Conservation (phyloP, 2,113 vertebrate genomes). For the Tympanuchus pallidicinctus region DNA sequence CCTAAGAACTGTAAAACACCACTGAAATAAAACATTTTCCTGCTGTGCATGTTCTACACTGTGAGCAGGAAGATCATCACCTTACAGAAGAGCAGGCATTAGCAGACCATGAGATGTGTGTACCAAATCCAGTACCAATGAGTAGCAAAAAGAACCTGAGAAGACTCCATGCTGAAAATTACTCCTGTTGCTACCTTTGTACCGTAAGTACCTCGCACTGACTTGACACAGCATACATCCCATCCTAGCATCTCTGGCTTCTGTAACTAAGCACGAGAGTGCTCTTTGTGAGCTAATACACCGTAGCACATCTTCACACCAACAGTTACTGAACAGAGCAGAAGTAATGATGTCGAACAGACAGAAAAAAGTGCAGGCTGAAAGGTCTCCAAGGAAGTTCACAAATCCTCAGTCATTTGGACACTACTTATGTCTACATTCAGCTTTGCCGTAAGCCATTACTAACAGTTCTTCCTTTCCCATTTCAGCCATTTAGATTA, state of each 20-base stretch:
- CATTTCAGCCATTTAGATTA: rapidly evolving
- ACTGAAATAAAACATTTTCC: background rate
- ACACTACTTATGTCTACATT: background rate
- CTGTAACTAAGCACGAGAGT: background rate
- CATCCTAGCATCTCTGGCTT: rapidly evolving
- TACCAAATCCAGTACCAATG: rapidly evolving
- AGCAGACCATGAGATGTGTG: rapidly evolving
- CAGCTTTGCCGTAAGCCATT: background rate
- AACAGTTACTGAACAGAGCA: background rate
- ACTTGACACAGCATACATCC: background rate
- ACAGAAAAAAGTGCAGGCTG: background rate
- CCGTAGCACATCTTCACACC: background rate
- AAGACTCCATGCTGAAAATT: background rate
- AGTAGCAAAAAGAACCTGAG: background rate
- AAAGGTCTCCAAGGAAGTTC: background rate
- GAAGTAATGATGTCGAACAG: background rate
- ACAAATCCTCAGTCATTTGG: background rate
- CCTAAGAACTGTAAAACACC: background rate
- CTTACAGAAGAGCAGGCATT: background rate
- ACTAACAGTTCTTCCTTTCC: background rate
- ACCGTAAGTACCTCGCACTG: rapidly evolving
- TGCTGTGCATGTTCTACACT: background rate
- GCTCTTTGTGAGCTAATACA: background rate
- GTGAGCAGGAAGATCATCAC: background rate
- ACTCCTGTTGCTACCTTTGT: background rate